Conservation (phyloP, 2,888 invertebrate species). For the Crioceris asparagi region DNA sequence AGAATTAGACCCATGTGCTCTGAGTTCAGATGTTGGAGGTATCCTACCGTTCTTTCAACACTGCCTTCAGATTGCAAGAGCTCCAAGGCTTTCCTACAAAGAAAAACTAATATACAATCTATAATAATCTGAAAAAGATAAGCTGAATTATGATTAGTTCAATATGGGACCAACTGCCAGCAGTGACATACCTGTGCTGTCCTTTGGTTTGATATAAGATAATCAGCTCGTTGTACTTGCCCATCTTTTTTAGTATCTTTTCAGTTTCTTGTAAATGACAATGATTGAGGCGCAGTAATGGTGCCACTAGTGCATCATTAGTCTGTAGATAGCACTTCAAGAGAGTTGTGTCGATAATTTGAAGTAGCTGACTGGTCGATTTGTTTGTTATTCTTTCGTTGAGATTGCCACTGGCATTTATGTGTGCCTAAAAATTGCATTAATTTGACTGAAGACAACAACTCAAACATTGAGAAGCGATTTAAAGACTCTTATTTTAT, state of each 20-base stretch:
- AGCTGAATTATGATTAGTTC: no score
- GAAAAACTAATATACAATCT: no score
- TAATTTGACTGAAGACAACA: neutral
- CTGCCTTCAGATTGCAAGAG: conserved; percentile 74
- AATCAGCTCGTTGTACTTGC: conserved; percentile 86
- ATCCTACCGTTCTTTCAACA: conserved; percentile 74
- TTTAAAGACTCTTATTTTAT: no score
- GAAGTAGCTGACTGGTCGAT: conserved; percentile 58
- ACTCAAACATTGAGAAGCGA: neutral
- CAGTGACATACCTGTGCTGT: no score
- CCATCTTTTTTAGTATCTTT: conserved; percentile 71
- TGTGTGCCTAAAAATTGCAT: conserved; percentile 20
- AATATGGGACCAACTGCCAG: no score
- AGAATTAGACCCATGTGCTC: conserved; percentile 68
- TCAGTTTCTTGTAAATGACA: conserved; percentile 91
- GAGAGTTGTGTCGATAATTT: conserved; percentile 94
- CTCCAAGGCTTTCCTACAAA: conserved; percentile 83
- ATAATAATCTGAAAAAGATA: no score
- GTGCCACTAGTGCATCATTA: conserved; percentile 89
- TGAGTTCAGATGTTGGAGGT: conserved; percentile 78
- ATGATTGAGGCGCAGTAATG: conserved; percentile 79
- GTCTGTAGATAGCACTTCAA: conserved; percentile 96
- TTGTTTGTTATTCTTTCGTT: conserved; percentile 39
- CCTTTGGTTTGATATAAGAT: conserved; percentile 93
- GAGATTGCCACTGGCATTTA: conserved; percentile 32